Percentiles rank a stretch among this genome's conserved stretches.
phyloP scores from a whole-genome alignment of 37 sponge, comb jelly and placozoan genomes.

The Chondrosia reniformis region DNA sequence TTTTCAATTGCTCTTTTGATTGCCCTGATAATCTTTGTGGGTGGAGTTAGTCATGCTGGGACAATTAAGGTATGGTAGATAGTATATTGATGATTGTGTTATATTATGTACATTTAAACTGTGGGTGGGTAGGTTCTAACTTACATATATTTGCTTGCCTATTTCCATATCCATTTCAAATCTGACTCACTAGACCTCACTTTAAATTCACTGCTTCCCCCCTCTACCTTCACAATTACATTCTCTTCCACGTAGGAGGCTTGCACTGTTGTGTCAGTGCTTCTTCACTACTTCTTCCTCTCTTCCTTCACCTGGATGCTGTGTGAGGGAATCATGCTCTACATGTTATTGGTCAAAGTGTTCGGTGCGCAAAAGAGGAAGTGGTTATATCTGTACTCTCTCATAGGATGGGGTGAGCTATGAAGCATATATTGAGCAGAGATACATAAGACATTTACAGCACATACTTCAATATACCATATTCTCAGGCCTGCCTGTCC shows the following conservation, averaged over 20 bases:
- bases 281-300: background rate
- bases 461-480: too few species aligned
- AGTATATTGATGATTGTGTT: too few species aligned
- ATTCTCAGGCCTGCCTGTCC: too few species aligned
- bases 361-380: constrained; percentile 1
- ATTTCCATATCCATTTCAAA: background rate
- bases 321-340: constrained; percentile 10
- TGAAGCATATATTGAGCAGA: background rate
- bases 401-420: background rate
- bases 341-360: background rate
- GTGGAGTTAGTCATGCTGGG: background rate
- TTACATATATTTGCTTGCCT: too few species aligned
- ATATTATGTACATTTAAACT: too few species aligned
- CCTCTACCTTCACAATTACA: background rate
- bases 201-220: background rate
- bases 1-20: background rate
- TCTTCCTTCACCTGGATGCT: constrained; percentile 3
- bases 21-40: background rate
- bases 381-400: background rate
- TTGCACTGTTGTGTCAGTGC: background rate
- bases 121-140: too few species aligned
- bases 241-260: background rate
- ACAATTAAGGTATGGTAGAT: background rate
- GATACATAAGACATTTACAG: too few species aligned
- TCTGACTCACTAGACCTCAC: background rate